Percentiles rank a stretch among this genome's conserved stretches.
These are phyloP conservation scores for Cryptus viduatorius DNA, from an alignment of 2,888 invertebrate species.

Conservation along the genomic window DNA sequence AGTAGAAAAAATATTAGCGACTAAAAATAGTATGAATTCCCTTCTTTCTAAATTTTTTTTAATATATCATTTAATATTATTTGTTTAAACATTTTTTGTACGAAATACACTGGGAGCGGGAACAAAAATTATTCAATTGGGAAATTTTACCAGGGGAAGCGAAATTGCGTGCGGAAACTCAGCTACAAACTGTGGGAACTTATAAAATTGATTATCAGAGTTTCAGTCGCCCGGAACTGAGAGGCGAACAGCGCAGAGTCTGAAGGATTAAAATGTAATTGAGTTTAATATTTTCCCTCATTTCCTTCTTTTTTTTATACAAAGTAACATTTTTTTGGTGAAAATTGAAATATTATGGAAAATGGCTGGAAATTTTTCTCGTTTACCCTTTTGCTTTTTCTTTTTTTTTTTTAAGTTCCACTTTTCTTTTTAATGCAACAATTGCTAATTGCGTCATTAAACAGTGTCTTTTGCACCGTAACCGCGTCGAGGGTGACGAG, in stretches of 20 bases:
- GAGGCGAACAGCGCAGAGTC: not conserved
- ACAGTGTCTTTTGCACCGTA: too few species aligned
- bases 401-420: not conserved
- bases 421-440: not conserved
- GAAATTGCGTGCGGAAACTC: conserved; percentile 21
- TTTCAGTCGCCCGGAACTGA: not conserved
- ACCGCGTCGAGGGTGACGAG: too few species aligned
- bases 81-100: not conserved
- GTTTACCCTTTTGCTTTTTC: too few species aligned
- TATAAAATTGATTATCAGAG: conserved; percentile 49
- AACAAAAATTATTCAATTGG: not conserved
- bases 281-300: conserved; percentile 7
- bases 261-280: conserved; percentile 1
- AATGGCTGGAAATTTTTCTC: too few species aligned
- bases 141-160: not conserved
- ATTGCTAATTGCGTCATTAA: not conserved
- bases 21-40: not conserved
- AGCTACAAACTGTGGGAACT: not conserved
- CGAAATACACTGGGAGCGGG: not conserved
- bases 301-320: not conserved
- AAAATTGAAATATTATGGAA: not conserved
- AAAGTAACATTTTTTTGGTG: not conserved
- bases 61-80: too few species aligned
- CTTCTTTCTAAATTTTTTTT: not conserved
- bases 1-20: too few species aligned